Percentiles rank a stretch among this genome's conserved stretches.
phyloP scores from a whole-genome alignment of 2,113 vertebrate genomes.

The Hystrix brachyura region DNA sequence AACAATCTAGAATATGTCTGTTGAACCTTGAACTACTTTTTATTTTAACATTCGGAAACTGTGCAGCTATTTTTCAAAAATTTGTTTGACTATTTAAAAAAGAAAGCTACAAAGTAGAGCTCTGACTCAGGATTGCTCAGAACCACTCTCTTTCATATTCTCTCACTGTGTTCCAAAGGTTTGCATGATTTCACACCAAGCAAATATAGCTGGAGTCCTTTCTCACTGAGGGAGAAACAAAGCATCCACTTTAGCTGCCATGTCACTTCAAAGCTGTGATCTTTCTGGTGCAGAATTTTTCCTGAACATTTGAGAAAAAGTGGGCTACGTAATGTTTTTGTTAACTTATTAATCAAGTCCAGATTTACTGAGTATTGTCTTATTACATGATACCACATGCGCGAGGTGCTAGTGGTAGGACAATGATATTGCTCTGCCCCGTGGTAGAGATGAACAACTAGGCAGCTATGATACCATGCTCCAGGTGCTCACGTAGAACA shows the following conservation, averaged over 20 bases:
- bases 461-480: not conserved
- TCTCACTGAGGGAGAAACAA: not conserved
- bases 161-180: not conserved
- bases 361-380: not conserved
- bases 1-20: not conserved
- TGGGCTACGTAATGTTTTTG: not conserved
- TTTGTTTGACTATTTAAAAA: not conserved
- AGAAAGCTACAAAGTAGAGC: constrained; percentile 27
- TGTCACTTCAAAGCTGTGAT: not conserved
- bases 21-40: constrained; percentile 32
- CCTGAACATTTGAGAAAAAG: not conserved
- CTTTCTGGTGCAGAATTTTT: constrained; percentile 11
- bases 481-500: not conserved
- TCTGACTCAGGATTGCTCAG: not conserved
- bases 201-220: not conserved
- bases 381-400: not conserved
- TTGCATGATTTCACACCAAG: not conserved
- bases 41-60: constrained; percentile 38
- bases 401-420: not conserved
- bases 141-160: not conserved
- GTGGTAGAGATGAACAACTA: not conserved
- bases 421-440: not conserved
- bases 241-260: not conserved
- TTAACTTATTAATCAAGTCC: not conserved
- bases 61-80: constrained; percentile 20